Evolutionary conservation across 2,113 vertebrate species (phyloP).

Genomic region (Opisthocomus hoazin): DNA sequence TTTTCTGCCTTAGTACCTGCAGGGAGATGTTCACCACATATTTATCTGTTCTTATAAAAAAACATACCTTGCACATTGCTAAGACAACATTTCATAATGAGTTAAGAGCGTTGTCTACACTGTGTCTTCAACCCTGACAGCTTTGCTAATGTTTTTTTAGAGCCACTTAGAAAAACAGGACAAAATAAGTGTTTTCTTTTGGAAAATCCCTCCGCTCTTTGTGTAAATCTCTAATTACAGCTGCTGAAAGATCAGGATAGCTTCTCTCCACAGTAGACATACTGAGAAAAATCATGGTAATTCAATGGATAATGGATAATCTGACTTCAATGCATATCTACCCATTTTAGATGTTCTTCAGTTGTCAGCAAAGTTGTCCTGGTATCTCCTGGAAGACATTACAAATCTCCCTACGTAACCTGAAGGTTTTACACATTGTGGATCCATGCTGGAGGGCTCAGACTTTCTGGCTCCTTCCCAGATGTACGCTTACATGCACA

Average conservation of each 20-base stretch:
- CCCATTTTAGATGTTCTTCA: not conserved
- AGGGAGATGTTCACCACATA: rapidly evolving
- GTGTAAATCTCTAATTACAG: not conserved
- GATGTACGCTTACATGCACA: not conserved
- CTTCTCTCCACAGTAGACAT: not conserved
- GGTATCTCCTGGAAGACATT: not conserved
- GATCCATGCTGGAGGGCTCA: not conserved
- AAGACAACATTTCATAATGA: not conserved
- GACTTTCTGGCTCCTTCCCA: not conserved
- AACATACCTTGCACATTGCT: not conserved
- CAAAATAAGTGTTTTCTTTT: not conserved
- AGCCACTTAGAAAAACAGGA: not conserved
- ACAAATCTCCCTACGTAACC: not conserved
- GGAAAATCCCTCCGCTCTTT: not conserved
- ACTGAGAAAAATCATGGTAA: not conserved
- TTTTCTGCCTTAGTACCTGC: not conserved
- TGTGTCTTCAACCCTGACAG: not conserved
- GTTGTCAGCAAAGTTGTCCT: not conserved
- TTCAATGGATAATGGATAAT: not conserved
- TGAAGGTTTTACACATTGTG: not conserved
- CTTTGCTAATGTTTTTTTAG: not conserved
- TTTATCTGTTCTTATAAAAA: not conserved
- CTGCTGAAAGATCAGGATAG: not conserved
- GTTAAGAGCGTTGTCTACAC: not conserved
- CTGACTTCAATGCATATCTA: not conserved